Evolutionary conservation across 1,140 invertebrate genomes (phyloP).

Genomic region (Heterodera carotae): DNA sequence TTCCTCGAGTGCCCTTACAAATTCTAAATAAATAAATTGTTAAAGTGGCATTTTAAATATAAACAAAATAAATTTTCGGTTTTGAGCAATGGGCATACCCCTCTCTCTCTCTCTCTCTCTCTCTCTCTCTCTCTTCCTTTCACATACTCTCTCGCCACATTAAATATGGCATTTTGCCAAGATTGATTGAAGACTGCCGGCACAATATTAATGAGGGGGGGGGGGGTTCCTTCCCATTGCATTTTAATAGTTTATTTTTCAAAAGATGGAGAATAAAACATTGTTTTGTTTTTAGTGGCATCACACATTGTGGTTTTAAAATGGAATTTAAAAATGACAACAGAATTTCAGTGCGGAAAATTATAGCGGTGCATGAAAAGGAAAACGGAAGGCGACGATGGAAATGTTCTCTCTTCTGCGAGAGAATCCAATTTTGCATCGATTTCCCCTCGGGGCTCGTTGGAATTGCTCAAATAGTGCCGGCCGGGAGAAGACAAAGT

Average conservation of each 20-base stretch:
- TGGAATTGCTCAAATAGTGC: constrained; percentile 3
- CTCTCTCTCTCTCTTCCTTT: too few relatives aligned
- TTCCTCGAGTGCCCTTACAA: constrained; percentile 11
- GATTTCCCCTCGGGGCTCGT: background rate
- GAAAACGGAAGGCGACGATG: background rate
- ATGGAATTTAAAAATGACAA: background rate
- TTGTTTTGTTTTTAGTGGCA: too few relatives aligned
- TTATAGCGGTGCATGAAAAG: background rate
- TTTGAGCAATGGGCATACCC: too few relatives aligned
- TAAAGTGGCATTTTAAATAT: too few relatives aligned
- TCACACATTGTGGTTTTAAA: background rate
- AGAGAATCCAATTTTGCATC: constrained; percentile 3
- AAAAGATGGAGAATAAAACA: background rate
- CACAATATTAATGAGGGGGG: too few relatives aligned
- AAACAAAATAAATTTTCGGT: too few relatives aligned
- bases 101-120: too few relatives aligned
- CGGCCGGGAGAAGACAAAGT: background rate
- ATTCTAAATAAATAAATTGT: constrained; percentile 12
- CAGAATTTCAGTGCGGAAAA: background rate
- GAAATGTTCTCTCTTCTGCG: background rate
- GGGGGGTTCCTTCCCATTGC: too few relatives aligned
- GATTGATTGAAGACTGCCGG: too few relatives aligned
- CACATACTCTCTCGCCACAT: too few relatives aligned
- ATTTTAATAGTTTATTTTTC: background rate
- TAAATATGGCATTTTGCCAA: too few relatives aligned